A percentile compares a stretch with the other conserved stretches of the same genome.
Evolutionary conservation across 2,888 invertebrate species (phyloP).

Genomic region (Gandaritis pyraliata): DNA sequence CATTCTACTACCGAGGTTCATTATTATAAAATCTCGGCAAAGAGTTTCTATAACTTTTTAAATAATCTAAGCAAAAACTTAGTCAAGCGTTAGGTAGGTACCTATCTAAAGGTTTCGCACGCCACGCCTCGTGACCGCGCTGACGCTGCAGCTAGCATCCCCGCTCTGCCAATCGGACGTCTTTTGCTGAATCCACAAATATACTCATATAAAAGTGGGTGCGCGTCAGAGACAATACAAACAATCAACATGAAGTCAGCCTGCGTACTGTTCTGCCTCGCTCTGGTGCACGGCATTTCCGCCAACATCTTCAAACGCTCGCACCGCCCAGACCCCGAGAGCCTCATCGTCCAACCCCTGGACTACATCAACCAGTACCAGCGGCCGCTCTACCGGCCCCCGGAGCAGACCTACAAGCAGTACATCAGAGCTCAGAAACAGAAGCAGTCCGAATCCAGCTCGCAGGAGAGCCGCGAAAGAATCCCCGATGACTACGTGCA

Average conservation of each 20-base stretch:
- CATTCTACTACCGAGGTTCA: too few species aligned
- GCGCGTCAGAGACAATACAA: slow-evolving; percentile 43
- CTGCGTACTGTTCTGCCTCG: slow-evolving; percentile 66
- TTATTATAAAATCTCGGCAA: too few species aligned
- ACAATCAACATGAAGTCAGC: slow-evolving; percentile 71
- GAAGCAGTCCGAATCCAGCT: slow-evolving; percentile 36
- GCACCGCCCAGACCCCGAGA: slow-evolving; percentile 48
- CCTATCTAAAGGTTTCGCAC: too few species aligned
- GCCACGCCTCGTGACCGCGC: slow-evolving; percentile 22
- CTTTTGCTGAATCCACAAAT: slow-evolving; percentile 51
- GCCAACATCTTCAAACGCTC: slow-evolving; percentile 66
- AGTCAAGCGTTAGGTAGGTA: too few species aligned
- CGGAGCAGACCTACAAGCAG: slow-evolving; percentile 38
- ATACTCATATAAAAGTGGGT: slow-evolving; percentile 53
- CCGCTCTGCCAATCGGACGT: slow-evolving; percentile 3
- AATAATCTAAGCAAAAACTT: too few species aligned
- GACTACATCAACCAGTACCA: slow-evolving; percentile 55
- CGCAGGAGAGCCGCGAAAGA: slow-evolving; percentile 42
- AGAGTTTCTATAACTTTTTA: too few species aligned
- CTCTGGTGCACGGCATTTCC: slow-evolving; percentile 61
- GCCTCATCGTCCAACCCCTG: slow-evolving; percentile 52
- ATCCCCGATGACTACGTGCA: slow-evolving; percentile 31
- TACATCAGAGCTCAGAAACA: slow-evolving; percentile 34
- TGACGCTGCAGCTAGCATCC: slow-evolving; percentile 39
- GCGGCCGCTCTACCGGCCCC: slow-evolving; percentile 44